Conservation (phyloP, 2,113 vertebrate genomes). For the Cinclus mexicanus region DNA sequence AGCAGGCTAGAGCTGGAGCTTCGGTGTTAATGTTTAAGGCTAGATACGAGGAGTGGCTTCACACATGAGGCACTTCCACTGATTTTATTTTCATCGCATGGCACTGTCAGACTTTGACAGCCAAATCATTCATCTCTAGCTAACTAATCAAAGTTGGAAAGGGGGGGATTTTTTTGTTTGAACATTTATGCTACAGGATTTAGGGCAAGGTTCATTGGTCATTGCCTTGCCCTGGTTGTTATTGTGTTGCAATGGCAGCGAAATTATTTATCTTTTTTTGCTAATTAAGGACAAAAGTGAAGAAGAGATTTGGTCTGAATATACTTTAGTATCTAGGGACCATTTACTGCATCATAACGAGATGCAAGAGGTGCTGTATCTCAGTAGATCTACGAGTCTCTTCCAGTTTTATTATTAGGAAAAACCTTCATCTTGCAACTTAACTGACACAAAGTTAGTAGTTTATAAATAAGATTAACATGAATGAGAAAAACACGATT, state of each 20-base stretch:
- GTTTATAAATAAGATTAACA: neutral
- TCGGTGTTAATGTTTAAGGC: neutral
- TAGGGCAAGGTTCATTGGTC: constrained; percentile 10
- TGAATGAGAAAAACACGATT: neutral
- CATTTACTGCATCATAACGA: constrained; percentile 21
- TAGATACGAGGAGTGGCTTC: neutral
- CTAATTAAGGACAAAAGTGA: constrained; percentile 59
- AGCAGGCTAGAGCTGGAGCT: neutral
- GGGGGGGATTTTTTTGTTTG: neutral
- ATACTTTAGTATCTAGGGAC: neutral
- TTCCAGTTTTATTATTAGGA: neutral
- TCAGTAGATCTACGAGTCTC: neutral
- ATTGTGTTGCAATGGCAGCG: constrained; percentile 17
- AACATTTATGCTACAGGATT: constrained; percentile 30
- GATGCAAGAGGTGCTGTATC: neutral
- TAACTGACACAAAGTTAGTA: neutral
- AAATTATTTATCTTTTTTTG: constrained; percentile 57
- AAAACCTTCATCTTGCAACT: neutral
- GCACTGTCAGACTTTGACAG: constrained; percentile 61
- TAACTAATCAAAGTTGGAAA: constrained; percentile 57
- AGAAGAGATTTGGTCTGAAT: constrained; percentile 27
- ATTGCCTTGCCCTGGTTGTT: neutral
- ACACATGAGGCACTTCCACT: neutral
- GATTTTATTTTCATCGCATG: constrained; percentile 48
- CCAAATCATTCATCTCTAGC: constrained; percentile 61